These are phyloP conservation scores for Operophtera brumata DNA, from an alignment of 2,888 invertebrate species.

Conservation along the genomic window DNA sequence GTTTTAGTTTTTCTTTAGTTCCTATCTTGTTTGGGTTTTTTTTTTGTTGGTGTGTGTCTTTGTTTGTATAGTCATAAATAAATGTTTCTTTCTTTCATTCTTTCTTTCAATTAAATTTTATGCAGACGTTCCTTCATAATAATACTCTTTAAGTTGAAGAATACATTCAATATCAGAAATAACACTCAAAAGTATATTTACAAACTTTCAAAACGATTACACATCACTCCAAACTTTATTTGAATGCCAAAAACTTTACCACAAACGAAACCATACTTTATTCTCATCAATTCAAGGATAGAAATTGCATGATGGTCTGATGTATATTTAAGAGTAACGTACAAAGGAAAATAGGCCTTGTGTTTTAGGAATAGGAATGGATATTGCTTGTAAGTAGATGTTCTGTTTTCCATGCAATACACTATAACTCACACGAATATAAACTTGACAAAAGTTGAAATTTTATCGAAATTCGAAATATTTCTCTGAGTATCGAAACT, in stretches of 20 bases:
- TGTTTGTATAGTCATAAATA: no score
- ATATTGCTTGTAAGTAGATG: conserved; percentile 3
- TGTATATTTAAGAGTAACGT: background rate
- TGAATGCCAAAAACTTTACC: background rate
- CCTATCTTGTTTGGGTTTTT: no score
- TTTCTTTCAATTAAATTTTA: no score
- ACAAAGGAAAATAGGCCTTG: conserved; percentile 4
- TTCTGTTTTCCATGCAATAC: conserved; percentile 37
- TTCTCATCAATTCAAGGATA: background rate
- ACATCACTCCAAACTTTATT: conserved; percentile 4
- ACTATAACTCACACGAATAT: conserved; percentile 53
- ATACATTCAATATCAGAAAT: conserved; percentile 1
- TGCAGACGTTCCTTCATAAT: no score
- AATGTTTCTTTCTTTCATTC: no score
- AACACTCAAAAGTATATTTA: conserved; percentile 6
- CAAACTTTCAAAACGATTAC: conserved; percentile 16
- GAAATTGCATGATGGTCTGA: background rate
- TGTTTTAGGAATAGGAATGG: background rate
- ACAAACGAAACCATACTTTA: conserved; percentile 6
- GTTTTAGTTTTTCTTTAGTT: no score
- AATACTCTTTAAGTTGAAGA: background rate
- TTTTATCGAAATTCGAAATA: conserved; percentile 63
- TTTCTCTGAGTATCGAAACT: conserved; percentile 52
- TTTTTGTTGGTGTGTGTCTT: no score
- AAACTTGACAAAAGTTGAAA: conserved; percentile 62